phyloP scores from a whole-genome alignment of 2,888 invertebrate genomes.

The Synanthedon andrenaeformis region DNA sequence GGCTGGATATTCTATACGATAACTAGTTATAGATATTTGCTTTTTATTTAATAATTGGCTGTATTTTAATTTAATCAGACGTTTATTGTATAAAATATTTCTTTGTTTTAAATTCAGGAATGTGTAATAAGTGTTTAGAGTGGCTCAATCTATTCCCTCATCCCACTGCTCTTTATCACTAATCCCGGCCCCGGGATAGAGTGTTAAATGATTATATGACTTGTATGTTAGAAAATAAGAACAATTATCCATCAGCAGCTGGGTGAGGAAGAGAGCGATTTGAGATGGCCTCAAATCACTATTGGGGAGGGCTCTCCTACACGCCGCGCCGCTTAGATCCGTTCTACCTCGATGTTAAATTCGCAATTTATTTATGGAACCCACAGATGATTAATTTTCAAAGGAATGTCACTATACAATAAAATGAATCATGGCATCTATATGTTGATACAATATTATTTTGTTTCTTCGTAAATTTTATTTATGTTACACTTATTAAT shows the following conservation, averaged over 20 bases:
- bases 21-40: too few relatives aligned
- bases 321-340: constrained; percentile 29
- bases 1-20: too few relatives aligned
- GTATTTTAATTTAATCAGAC: too few relatives aligned
- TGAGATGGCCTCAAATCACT: constrained; percentile 65
- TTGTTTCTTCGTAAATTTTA: background rate
- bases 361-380: constrained; percentile 31
- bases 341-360: constrained; percentile 28
- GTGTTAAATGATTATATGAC: constrained; percentile 30
- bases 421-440: too few relatives aligned
- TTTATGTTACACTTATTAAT: too few relatives aligned
- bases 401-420: background rate
- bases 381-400: constrained; percentile 7
- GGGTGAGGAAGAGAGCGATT: constrained; percentile 62
- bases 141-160: constrained; percentile 28
- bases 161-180: constrained; percentile 30
- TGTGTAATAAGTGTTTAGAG: background rate
- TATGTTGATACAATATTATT: constrained; percentile 1
- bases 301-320: constrained; percentile 57
- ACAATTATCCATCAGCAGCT: constrained; percentile 36
- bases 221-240: constrained; percentile 39
- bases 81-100: too few relatives aligned
- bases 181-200: constrained; percentile 36
- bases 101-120: background rate
- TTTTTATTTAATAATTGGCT: too few relatives aligned